Conservation (phyloP, 2,113 vertebrate genomes). For the Willisornis vidua region DNA sequence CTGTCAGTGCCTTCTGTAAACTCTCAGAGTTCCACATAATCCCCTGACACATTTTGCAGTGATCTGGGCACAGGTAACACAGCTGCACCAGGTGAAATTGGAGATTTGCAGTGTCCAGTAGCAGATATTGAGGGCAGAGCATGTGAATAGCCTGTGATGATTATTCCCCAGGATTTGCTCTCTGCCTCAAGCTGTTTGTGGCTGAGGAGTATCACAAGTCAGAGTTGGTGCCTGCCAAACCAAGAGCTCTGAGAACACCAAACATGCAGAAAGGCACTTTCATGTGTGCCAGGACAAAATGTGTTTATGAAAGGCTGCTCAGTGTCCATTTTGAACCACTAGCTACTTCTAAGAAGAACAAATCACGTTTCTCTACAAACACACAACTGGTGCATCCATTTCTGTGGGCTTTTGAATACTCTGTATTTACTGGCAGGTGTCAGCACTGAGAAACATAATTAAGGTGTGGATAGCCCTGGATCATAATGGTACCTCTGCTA, state of each 20-base stretch:
- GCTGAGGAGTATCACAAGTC: not conserved
- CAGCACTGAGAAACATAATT: not conserved
- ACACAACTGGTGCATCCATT: not conserved
- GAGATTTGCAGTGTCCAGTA: not conserved
- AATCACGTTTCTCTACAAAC: not conserved
- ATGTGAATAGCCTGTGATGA: not conserved
- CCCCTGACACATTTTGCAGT: not conserved
- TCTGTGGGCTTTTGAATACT: not conserved
- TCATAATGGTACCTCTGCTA: not conserved
- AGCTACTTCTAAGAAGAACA: not conserved
- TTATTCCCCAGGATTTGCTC: not conserved
- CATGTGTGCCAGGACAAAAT: slow-evolving; percentile 13
- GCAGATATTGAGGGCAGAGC: not conserved
- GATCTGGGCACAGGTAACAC: not conserved
- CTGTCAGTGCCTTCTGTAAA: not conserved
- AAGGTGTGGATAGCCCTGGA: not conserved
- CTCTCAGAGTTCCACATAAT: not conserved
- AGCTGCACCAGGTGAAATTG: not conserved
- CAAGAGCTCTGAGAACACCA: slow-evolving; percentile 36
- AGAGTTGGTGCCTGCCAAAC: not conserved
- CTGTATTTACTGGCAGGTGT: slow-evolving; percentile 19
- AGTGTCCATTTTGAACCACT: not conserved
- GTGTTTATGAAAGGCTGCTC: not conserved
- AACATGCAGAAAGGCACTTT: slow-evolving; percentile 34
- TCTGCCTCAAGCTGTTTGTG: slow-evolving; percentile 29